Base-by-base conservation (phyloP, 2,888 invertebrate species). In the Nomada ferruginata region DNA sequence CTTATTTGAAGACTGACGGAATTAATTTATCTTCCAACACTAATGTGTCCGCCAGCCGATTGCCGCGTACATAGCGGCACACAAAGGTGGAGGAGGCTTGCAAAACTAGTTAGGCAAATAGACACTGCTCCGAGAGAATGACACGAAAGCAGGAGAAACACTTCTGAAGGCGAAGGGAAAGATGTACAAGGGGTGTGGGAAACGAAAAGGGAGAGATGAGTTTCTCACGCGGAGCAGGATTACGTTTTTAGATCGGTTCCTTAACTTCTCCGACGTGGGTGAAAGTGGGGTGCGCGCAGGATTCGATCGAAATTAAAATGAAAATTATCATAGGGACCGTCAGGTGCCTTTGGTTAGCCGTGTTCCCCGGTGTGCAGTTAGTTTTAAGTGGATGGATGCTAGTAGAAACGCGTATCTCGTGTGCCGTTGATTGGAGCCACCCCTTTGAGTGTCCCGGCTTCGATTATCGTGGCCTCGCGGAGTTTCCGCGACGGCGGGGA, bases 21-120 rank as follows among this genome's bases (percentile, higher is more conserved):
- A 91, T 91, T 91, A 92, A 92, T 92, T 92, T 90, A 87, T 91
- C 89, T 89, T 88, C 85, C 86, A 53, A 65, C 71, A 80, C 88
- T 91, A 90, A 91, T 90, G 91, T 88, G 86, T 84, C 83, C 83
- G 84, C 79, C 82, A 85, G 86, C 80, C 87, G 87, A 90, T 87
- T 89, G 84, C 81, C 79, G 75, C 70, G 76, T 79, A 87, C 85
- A 88, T 87, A 85, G 86, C 70, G 70, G 42, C 23, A 26, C 47
- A 55, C 36, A 13, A 80, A 80, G 74, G 74, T 72, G 69, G 73
- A 73, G 78, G 87, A 77, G 85, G 85, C 64, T 76, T 89, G 89
- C 87, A 89, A 91, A 93, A 93, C 91, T 92, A 92, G 92, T 92
- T 93, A 92, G 92, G 92, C 90, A 92, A 92, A 92, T 91, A 92